Conservation (phyloP, 2,888 invertebrate species). For the Cerceris rybyensis region DNA sequence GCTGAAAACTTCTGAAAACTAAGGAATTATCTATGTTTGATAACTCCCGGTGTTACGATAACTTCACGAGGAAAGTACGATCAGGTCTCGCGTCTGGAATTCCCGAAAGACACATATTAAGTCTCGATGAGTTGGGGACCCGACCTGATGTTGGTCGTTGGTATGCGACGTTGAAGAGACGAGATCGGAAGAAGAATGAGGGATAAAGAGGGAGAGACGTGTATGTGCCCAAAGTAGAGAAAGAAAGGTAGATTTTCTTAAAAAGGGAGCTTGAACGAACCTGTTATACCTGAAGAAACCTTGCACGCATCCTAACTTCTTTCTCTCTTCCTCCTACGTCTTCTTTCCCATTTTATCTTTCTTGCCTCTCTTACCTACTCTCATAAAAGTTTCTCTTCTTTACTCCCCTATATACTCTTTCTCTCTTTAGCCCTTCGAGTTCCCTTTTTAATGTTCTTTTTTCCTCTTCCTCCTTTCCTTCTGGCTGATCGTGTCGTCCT, state of each 20-base stretch:
- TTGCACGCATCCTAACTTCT: conserved; percentile 59
- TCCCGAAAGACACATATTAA: conserved; percentile 62
- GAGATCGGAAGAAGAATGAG: conserved; percentile 23
- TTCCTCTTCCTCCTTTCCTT: conserved; percentile 21
- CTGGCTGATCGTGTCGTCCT: conserved; percentile 24
- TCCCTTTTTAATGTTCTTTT: conserved; percentile 22
- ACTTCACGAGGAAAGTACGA: conserved; percentile 13
- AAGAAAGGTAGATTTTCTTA: conserved; percentile 58
- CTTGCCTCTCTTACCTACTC: conserved; percentile 35
- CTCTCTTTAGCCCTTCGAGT: conserved; percentile 2
- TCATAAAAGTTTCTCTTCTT: conserved; percentile 28
- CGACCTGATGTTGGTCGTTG: conserved; percentile 47
- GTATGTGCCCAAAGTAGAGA: conserved; percentile 4
- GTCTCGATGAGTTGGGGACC: conserved; percentile 53
- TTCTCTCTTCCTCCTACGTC: conserved; percentile 17
- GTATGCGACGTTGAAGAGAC: conserved; percentile 59
- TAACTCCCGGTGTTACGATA: conserved; percentile 43
- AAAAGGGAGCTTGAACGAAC: conserved; percentile 75
- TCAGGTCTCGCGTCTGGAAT: conserved; percentile 47
- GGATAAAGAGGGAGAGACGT: conserved; percentile 7
- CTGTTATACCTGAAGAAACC: conserved; percentile 78
- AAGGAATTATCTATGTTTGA: conserved; percentile 23
- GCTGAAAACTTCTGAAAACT: conserved; percentile 16
- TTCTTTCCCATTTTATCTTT: conserved; percentile 19
- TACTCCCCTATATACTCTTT: not conserved